Percentiles rank a stretch among this genome's conserved stretches.
Evolutionary conservation across 2,797 vertebrate species (phyloP).

Genomic region (Sternotherus odoratus): DNA sequence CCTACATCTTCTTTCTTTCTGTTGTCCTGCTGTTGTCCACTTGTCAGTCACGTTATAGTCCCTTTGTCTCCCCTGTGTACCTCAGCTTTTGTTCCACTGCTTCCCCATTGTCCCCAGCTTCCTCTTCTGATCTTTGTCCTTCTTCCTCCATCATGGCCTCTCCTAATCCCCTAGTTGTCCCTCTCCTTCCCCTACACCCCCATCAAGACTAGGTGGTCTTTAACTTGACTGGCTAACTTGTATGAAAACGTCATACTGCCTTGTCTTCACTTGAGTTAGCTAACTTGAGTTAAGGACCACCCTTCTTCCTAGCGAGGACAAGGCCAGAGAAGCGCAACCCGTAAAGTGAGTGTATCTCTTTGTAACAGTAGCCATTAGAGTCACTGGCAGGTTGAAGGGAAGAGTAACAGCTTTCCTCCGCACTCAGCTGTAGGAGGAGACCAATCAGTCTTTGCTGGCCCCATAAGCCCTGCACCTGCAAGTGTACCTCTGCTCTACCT

Average conservation of each 20-base stretch:
- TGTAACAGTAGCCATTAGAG: neutral
- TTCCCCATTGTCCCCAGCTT: neutral
- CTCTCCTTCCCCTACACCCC: neutral
- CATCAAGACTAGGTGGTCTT: neutral
- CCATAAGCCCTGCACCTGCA: neutral
- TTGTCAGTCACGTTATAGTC: neutral
- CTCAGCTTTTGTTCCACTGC: conserved; percentile 6
- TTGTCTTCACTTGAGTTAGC: neutral
- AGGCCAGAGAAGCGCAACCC: neutral
- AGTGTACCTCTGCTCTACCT: neutral
- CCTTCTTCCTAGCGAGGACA: neutral
- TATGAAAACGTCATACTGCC: neutral
- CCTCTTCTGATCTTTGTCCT: neutral
- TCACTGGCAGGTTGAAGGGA: neutral
- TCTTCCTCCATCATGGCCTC: neutral
- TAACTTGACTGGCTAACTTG: neutral
- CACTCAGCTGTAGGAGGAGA: neutral
- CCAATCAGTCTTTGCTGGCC: neutral
- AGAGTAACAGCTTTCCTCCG: neutral
- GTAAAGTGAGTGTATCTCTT: accelerated
- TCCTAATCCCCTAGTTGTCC: neutral
- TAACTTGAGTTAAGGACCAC: neutral
- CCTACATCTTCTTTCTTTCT: conserved; percentile 37
- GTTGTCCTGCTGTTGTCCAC: neutral
- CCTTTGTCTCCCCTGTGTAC: conserved; percentile 56